Percentiles rank a stretch among this genome's conserved stretches.
Conservation (phyloP, 2,113 vertebrate species). For the Patagioenas fasciata region DNA sequence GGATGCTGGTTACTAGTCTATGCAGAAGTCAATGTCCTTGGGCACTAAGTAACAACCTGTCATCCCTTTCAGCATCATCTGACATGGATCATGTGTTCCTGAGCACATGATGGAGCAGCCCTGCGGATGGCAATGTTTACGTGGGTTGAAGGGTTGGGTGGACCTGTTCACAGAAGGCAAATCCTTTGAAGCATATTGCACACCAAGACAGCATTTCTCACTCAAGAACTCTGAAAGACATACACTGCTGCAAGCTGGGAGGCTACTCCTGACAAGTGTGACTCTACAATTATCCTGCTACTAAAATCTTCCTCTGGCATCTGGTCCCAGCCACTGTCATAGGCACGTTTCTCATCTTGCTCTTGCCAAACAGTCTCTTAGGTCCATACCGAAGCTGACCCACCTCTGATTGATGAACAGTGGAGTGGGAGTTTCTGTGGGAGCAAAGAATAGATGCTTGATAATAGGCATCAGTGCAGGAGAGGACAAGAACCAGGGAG, state of each 20-base stretch:
- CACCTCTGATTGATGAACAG: neutral
- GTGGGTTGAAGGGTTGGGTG: neutral
- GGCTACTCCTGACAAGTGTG: conserved; percentile 11
- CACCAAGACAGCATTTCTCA: conserved; percentile 6
- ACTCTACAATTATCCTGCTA: neutral
- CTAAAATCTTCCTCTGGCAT: neutral
- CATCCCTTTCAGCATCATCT: conserved; percentile 39
- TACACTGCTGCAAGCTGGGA: conserved; percentile 11
- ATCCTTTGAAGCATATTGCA: conserved; percentile 47
- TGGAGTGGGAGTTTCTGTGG: neutral
- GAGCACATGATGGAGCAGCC: conserved; percentile 53
- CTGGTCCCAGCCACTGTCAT: neutral
- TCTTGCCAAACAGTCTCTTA: neutral
- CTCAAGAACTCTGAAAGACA: neutral
- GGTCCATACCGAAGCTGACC: neutral
- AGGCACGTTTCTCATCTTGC: neutral
- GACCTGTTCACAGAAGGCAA: conserved; percentile 42
- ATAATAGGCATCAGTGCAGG: neutral
- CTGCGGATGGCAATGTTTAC: neutral
- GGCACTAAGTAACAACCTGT: conserved; percentile 28
- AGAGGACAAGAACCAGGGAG: neutral
- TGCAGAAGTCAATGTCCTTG: neutral
- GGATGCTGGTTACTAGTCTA: neutral
- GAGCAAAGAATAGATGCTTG: neutral
- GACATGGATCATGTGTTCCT: conserved; percentile 41